These are phyloP conservation scores for Zaprionus gabonicus DNA, from an alignment of 1,140 invertebrate genomes.

Conservation along the genomic window DNA sequence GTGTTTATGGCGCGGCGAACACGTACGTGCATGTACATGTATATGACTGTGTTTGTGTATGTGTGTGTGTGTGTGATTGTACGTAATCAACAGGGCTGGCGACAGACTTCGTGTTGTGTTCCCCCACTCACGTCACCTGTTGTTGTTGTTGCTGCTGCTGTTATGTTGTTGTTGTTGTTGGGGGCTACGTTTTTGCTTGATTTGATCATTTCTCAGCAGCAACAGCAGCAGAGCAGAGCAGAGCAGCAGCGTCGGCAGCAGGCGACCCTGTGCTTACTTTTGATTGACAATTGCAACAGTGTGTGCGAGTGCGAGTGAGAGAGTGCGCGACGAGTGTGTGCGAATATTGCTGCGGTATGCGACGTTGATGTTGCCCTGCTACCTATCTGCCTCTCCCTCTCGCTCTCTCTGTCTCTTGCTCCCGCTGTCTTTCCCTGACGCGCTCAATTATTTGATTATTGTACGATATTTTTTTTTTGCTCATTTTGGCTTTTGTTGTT, in stretches of 20 bases:
- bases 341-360: conserved; percentile 56
- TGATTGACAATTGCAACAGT: conserved; percentile 79
- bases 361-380: conserved; percentile 35
- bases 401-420: not conserved
- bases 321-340: not conserved
- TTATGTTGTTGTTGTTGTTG: conserved; percentile 27
- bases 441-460: conserved; percentile 75
- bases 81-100: conserved; percentile 75
- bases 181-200: conserved; percentile 66
- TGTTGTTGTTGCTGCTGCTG: conserved; percentile 48
- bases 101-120: conserved; percentile 59
- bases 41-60: conserved; percentile 27
- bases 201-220: conserved; percentile 76
- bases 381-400: not conserved
- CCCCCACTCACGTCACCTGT: conserved; percentile 73
- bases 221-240: conserved; percentile 4
- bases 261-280: conserved; percentile 75
- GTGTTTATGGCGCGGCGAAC: conserved; percentile 23
- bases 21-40: conserved; percentile 25
- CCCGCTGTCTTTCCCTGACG: conserved; percentile 28
- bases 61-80: conserved; percentile 15
- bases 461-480: conserved; percentile 60
- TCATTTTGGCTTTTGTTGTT: conserved; percentile 41
- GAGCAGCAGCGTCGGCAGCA: conserved; percentile 30
- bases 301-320: conserved; percentile 50